Evolutionary conservation across 1,140 invertebrate genomes (phyloP), one percentile per base, ranked within the genome.

Genomic region (Neotoxoptera formosana): DNA sequence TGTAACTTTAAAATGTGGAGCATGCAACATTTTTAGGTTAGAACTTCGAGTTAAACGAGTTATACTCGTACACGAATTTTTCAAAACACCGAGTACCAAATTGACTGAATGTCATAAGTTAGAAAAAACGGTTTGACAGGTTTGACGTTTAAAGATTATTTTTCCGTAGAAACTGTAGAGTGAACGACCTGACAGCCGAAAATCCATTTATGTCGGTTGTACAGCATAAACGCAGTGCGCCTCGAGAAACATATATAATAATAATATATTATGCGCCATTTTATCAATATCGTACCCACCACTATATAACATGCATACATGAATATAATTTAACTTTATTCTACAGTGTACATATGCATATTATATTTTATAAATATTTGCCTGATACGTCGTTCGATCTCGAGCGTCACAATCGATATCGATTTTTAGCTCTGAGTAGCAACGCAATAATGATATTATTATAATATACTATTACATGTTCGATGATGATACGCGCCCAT

Each of bases 81-180:
- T 76, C 30, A 76, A 76, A 76, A 76, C 60, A 7, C 60, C 17
- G 4, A 4, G 41, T 4, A 34, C 60, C 17, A 76, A 76, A 76
- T 76, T 34, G 60, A 76, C 30, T 34, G n/a, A n/a, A 14, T 76
- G 60, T 76, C 60, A 76, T 76, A 67, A 67, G 60, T 76, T 76
- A 76, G 60, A 76, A 76, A n/a, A 76, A 76, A 76, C n/a, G 60
- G 17, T 76, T 76, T 36, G 76, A 83, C 76, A 83, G 34, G 34
- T 83, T 83, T 83, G 76, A 83, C n/a, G 76, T 83, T 83, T 83
- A 83, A 76, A 76, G 60, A 76, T 83, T 83, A 36, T 83, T 36
- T 83, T 21, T 83, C 36, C 34, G 34, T 36, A 83, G n/a, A 83
- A 83, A 36, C 76, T 83, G 34, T 36, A 36, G 21, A 83, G 76